A percentile compares a stretch with the other conserved stretches of the same genome.
Evolutionary conservation across 2,888 invertebrate species (phyloP).

Genomic region (Poecilus cupreus): DNA sequence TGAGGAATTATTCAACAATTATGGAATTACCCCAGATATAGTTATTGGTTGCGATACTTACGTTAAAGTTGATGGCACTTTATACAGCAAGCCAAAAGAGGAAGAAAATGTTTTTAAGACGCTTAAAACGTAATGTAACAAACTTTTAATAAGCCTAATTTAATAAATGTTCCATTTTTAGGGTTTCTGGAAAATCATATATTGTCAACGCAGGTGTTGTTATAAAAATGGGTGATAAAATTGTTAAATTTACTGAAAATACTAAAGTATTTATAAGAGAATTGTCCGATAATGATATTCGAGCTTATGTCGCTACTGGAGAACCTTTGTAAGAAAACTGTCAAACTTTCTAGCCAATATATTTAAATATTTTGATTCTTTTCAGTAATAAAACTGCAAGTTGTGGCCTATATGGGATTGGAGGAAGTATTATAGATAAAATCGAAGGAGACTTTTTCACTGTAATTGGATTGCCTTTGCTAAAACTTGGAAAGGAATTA

Average conservation of each 20-base stretch:
- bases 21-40: conserved; percentile 76
- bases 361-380: conserved; percentile 61
- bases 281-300: conserved; percentile 81
- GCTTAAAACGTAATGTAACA: conserved; percentile 70
- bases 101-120: conserved; percentile 79
- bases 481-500: conserved; percentile 75
- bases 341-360: neutral
- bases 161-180: no score
- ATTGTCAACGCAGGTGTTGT: conserved; percentile 89
- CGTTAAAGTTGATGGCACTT: conserved; percentile 82
- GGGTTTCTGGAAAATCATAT: conserved; percentile 83
- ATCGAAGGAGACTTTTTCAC: conserved; percentile 92
- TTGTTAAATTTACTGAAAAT: conserved; percentile 82
- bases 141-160: conserved; percentile 10
- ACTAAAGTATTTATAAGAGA: conserved; percentile 86
- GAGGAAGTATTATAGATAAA: conserved; percentile 86
- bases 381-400: conserved; percentile 92
- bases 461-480: conserved; percentile 91
- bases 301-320: conserved; percentile 85
- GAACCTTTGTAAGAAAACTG: conserved; percentile 85
- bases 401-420: conserved; percentile 91
- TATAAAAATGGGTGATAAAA: conserved; percentile 76
- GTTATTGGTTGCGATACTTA: conserved; percentile 94
- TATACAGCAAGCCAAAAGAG: conserved; percentile 89
- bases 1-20: conserved; percentile 74